phyloP scores from a whole-genome alignment of 2,888 invertebrate species.

The Allacma fusca region DNA sequence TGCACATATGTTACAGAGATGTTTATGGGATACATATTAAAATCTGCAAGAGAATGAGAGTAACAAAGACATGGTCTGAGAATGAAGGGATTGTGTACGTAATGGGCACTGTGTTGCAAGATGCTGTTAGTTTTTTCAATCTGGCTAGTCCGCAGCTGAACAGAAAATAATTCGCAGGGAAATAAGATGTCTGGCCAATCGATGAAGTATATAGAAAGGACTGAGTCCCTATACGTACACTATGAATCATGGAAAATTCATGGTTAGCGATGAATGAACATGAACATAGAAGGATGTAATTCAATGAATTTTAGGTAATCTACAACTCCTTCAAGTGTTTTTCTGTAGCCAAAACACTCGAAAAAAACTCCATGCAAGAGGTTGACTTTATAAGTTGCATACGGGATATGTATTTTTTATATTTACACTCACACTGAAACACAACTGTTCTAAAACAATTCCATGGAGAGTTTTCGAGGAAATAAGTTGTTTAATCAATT shows the following conservation, averaged over 20 bases:
- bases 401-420: too few species aligned
- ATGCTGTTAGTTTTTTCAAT: too few species aligned
- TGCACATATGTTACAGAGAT: background rate
- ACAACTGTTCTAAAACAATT: too few species aligned
- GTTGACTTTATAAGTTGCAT: too few species aligned
- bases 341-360: too few species aligned
- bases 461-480: too few species aligned
- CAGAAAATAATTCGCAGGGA: background rate
- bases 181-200: background rate
- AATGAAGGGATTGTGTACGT: background rate
- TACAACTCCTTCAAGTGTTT: background rate
- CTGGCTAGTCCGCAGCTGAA: background rate
- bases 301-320: slow-evolving; percentile 25
- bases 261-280: background rate
- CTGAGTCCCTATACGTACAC: background rate
- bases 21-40: background rate
- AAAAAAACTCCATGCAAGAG: too few species aligned
- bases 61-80: background rate
- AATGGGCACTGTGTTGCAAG: background rate
- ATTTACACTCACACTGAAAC: too few species aligned
- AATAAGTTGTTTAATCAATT: too few species aligned
- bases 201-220: background rate
- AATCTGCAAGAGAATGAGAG: background rate
- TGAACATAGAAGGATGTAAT: background rate
- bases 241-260: slow-evolving; percentile 38